Conservation (phyloP, 2,888 invertebrate species). For the Digitonthophagus gazella region DNA sequence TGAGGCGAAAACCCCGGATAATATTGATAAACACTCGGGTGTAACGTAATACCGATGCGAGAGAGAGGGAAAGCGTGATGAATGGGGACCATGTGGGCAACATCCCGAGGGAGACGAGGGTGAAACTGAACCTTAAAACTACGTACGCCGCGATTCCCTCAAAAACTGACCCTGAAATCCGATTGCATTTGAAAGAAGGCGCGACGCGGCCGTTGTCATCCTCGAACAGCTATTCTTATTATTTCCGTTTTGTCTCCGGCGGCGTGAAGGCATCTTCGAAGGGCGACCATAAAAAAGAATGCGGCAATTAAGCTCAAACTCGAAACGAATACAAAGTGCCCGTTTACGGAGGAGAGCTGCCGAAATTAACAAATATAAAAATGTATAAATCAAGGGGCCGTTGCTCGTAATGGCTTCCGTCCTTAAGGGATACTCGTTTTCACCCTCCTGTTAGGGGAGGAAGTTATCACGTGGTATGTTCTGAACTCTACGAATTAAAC, state of each 20-base stretch:
- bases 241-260: not conserved
- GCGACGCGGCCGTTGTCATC: too few species aligned
- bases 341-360: not conserved
- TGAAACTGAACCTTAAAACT: not conserved
- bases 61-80: not conserved
- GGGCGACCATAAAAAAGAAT: not conserved
- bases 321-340: not conserved
- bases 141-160: not conserved
- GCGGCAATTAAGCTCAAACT: not conserved
- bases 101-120: not conserved
- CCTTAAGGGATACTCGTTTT: constrained; percentile 33
- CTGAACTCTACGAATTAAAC: not conserved
- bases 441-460: constrained; percentile 26
- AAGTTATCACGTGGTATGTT: not conserved
- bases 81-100: not conserved
- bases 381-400: constrained; percentile 37
- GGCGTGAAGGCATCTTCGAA: too few species aligned
- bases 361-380: constrained; percentile 37
- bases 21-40: not conserved
- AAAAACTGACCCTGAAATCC: not conserved
- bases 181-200: too few species aligned
- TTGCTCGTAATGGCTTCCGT: constrained; percentile 35
- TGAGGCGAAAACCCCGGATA: not conserved
- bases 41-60: not conserved
- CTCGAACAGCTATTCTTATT: not conserved